A percentile compares a stretch with the other conserved stretches of the same genome.
phyloP scores from a whole-genome alignment of 2,113 vertebrate genomes.

The Cynoglossus semilaevis region DNA sequence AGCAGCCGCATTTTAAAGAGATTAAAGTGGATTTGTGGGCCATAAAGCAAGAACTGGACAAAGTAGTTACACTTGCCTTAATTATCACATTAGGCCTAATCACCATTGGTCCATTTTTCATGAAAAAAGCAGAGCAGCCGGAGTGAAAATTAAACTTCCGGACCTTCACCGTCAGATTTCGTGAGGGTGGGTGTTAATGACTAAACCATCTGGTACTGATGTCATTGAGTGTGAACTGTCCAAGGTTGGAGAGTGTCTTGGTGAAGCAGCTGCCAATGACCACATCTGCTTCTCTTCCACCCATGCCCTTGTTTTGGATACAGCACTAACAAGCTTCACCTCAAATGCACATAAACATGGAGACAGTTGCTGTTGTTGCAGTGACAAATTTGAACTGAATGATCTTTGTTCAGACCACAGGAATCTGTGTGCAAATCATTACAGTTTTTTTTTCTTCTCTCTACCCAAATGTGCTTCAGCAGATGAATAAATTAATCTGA shows the following conservation, averaged over 20 bases:
- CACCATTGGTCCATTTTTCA: conserved; percentile 8
- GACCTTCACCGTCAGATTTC: neutral
- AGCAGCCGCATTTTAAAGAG: neutral
- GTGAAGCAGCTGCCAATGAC: conserved; percentile 42
- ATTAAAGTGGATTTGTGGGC: neutral
- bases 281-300: conserved; percentile 66
- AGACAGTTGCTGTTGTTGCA: conserved; percentile 29
- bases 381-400: conserved; percentile 1
- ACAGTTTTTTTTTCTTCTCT: neutral
- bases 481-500: conserved; percentile 1
- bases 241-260: conserved; percentile 43
- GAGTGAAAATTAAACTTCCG: neutral
- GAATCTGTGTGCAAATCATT: neutral
- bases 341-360: conserved; percentile 40
- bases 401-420: conserved; percentile 1
- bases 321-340: conserved; percentile 54
- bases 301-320: conserved; percentile 68
- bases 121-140: conserved; percentile 1
- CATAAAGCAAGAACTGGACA: neutral
- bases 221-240: conserved; percentile 47
- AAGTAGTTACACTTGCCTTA: conserved; percentile 3
- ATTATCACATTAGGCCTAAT: conserved; percentile 3
- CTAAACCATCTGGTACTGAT: conserved; percentile 58
- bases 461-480: neutral
- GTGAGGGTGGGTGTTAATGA: conserved; percentile 52